These are phyloP conservation scores for Gallirallus australis DNA, from an alignment of 2,797 vertebrate species.

Conservation along the genomic window DNA sequence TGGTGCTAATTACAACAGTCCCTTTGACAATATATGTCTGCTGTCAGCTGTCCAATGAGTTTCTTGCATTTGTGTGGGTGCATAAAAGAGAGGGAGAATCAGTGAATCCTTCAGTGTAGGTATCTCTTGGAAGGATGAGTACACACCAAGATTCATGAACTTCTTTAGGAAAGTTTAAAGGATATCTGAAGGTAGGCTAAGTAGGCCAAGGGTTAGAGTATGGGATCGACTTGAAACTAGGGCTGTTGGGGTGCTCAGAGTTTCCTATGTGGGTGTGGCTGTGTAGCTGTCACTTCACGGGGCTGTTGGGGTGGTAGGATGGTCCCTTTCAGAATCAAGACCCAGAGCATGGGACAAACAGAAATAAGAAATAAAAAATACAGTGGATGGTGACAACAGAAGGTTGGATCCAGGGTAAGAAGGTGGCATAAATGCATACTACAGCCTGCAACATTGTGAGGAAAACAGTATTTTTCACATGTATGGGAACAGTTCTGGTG, in stretches of 20 bases:
- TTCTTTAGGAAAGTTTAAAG: neutral
- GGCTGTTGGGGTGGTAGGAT: neutral
- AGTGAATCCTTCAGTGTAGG: neutral
- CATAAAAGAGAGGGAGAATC: neutral
- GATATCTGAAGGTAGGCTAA: neutral
- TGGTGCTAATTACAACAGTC: constrained; percentile 44
- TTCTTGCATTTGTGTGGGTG: neutral
- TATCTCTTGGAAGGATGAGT: neutral
- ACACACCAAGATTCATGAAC: neutral
- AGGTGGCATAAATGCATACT: neutral
- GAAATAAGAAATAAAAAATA: neutral
- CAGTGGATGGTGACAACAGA: neutral
- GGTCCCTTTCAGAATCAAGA: neutral
- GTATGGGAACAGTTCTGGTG: neutral
- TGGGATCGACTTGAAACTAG: neutral
- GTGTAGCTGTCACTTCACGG: neutral
- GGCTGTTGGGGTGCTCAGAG: neutral
- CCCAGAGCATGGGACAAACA: neutral
- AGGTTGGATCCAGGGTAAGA: neutral
- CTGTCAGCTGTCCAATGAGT: neutral
- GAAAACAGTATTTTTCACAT: neutral
- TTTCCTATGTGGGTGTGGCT: neutral
- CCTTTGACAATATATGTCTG: constrained; percentile 8
- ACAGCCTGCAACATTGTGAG: neutral
- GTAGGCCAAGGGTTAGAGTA: neutral